Evolutionary conservation across 2,888 invertebrate species (phyloP).

Genomic region (Spisula subtruncata): DNA sequence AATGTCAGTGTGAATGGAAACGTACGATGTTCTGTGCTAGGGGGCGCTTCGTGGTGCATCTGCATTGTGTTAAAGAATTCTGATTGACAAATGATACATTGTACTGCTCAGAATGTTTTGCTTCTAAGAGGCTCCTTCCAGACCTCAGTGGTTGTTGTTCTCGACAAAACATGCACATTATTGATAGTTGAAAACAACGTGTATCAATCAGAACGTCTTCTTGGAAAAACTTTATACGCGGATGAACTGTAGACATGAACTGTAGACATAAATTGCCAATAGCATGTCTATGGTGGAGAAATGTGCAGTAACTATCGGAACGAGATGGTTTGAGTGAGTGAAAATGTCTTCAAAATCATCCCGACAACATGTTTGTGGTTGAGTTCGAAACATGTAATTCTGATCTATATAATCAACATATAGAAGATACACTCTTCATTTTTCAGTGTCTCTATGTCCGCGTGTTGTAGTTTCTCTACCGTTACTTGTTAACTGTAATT

Average conservation of each 20-base stretch:
- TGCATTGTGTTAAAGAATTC: neutral
- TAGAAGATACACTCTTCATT: too few relatives aligned
- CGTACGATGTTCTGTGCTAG: neutral
- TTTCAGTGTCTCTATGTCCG: too few relatives aligned
- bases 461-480: too few relatives aligned
- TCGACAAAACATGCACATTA: slow-evolving; percentile 8
- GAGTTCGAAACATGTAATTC: too few relatives aligned
- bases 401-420: too few relatives aligned
- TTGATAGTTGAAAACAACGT: neutral
- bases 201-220: neutral
- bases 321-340: neutral
- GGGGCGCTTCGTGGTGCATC: neutral
- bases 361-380: neutral
- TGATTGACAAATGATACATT: neutral
- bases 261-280: neutral
- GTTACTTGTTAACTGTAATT: too few relatives aligned
- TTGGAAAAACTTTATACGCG: neutral
- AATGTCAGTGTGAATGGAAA: neutral
- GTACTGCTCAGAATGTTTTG: neutral
- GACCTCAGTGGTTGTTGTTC: neutral
- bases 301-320: neutral
- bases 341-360: neutral
- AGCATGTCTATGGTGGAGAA: neutral
- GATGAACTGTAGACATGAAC: neutral
- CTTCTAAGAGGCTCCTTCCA: neutral